These are phyloP conservation scores for Polyploca ridens DNA, from an alignment of 2,888 invertebrate genomes.

Conservation along the genomic window DNA sequence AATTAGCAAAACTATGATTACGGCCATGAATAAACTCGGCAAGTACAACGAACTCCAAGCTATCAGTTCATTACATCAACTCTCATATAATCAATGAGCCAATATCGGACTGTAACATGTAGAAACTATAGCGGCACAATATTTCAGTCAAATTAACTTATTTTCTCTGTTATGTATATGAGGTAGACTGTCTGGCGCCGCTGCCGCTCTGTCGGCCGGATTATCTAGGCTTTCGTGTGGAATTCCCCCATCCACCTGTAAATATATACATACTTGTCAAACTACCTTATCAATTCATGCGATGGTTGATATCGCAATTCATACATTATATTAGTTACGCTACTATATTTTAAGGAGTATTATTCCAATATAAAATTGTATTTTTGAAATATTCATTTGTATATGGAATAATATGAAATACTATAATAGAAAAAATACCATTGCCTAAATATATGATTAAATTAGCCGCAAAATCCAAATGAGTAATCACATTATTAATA, in stretches of 20 bases:
- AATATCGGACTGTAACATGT: slow-evolving; percentile 43
- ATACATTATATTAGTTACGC: not conserved
- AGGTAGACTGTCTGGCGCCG: slow-evolving; percentile 66
- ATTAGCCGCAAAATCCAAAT: too few species aligned
- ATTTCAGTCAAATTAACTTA: slow-evolving; percentile 71
- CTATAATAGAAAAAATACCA: too few species aligned
- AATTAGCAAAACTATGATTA: not conserved
- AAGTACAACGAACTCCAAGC: not conserved
- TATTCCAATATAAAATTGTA: too few species aligned
- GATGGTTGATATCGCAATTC: slow-evolving; percentile 30
- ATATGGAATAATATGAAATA: too few species aligned
- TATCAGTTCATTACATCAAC: slow-evolving; percentile 22
- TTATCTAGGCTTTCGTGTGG: slow-evolving; percentile 44
- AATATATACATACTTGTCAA: slow-evolving; percentile 40
- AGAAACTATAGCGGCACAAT: slow-evolving; percentile 49
- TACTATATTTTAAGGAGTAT: not conserved
- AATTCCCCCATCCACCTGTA: slow-evolving; percentile 23
- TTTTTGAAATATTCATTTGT: too few species aligned
- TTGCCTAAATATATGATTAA: too few species aligned
- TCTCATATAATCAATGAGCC: slow-evolving; percentile 33
- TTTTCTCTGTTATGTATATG: slow-evolving; percentile 61
- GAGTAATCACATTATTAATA: too few species aligned
- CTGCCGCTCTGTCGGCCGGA: slow-evolving; percentile 48
- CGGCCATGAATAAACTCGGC: not conserved
- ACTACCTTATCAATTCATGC: slow-evolving; percentile 39